Evolutionary conservation across 2,888 invertebrate genomes (phyloP).

Genomic region (Thymelicus sylvestris): DNA sequence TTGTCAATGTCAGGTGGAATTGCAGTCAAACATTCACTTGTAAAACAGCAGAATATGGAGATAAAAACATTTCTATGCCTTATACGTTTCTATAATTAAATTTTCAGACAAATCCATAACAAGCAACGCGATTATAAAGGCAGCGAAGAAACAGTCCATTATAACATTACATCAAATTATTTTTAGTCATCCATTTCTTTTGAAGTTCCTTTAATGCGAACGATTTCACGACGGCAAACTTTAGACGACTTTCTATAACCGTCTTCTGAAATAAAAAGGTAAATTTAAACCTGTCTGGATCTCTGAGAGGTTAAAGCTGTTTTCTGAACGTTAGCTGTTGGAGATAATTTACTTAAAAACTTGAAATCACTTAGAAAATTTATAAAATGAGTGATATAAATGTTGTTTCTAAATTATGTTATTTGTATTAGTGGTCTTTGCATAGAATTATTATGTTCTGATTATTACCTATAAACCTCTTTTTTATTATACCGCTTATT

Average conservation of each 20-base stretch:
- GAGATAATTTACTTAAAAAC: conserved; percentile 1
- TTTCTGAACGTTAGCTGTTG: conserved; percentile 27
- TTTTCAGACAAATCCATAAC: not conserved
- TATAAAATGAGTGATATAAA: no score
- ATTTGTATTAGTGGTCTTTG: no score
- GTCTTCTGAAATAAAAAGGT: conserved; percentile 35
- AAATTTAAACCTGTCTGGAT: conserved; percentile 32
- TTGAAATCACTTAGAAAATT: not conserved
- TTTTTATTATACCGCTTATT: no score
- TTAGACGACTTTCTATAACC: conserved; percentile 33
- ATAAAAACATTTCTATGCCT: no score
- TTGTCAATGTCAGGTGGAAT: no score
- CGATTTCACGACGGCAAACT: conserved; percentile 29
- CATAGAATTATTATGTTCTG: no score
- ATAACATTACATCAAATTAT: conserved; percentile 15
- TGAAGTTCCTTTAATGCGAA: conserved; percentile 34
- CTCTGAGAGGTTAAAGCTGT: conserved; percentile 16
- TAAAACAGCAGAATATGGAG: no score
- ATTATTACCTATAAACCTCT: no score
- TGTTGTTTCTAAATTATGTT: no score
- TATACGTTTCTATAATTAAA: no score
- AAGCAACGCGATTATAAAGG: not conserved
- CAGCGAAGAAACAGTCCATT: not conserved
- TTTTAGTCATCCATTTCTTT: conserved; percentile 25
- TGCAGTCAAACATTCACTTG: no score